These are phyloP conservation scores for Caligus rogercresseyi DNA, from an alignment of 1,140 invertebrate species.

Conservation along the genomic window DNA sequence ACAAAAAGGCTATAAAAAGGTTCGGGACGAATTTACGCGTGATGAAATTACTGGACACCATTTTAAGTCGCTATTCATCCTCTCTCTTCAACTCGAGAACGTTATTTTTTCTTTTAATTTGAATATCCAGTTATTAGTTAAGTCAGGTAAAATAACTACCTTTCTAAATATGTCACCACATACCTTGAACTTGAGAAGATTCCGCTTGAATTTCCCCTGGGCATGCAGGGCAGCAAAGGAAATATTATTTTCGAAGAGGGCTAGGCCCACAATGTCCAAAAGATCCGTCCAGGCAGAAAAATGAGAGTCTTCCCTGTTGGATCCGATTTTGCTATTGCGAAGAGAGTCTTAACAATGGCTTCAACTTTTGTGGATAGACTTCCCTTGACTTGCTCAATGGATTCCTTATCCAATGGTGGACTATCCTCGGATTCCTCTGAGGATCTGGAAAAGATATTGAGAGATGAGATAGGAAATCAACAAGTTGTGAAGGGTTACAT, in stretches of 20 bases:
- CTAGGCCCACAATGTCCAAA: constrained; percentile 39
- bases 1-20: no score
- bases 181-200: constrained; percentile 40
- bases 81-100: no score
- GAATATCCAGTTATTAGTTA: no score
- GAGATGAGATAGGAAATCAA: neutral
- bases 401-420: constrained; percentile 24
- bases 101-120: no score
- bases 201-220: constrained; percentile 32
- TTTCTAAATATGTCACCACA: no score
- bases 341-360: constrained; percentile 40
- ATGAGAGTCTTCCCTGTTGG: constrained; percentile 45
- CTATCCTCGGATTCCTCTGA: constrained; percentile 25
- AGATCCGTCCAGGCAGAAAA: constrained; percentile 53
- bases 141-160: no score
- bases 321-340: constrained; percentile 38
- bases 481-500: no score
- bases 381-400: constrained; percentile 29
- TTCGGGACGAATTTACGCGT: no score
- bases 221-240: constrained; percentile 29
- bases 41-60: no score
- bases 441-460: neutral
- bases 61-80: no score
- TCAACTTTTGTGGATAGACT: constrained; percentile 52
- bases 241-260: constrained; percentile 42